Percentiles rank a stretch among this genome's conserved stretches.
These are phyloP conservation scores for Neodon shergylaensis DNA, from an alignment of 2,113 vertebrate genomes.

Conservation along the genomic window DNA sequence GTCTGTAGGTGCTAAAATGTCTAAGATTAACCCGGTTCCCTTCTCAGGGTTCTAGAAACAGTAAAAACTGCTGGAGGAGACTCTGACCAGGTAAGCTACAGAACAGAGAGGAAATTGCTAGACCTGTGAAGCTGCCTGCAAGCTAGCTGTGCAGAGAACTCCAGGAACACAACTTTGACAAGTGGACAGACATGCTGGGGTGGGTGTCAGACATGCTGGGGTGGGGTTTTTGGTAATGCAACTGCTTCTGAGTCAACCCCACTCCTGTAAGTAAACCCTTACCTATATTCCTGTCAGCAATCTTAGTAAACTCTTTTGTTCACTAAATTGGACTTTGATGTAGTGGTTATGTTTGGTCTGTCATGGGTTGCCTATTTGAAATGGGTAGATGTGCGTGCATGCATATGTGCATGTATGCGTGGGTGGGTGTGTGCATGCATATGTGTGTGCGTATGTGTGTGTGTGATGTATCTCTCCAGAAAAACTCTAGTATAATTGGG, in stretches of 20 bases:
- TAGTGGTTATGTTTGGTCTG: background rate
- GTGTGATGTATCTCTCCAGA: background rate
- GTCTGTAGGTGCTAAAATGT: background rate
- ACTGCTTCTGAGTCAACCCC: background rate
- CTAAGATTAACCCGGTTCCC: too few species aligned
- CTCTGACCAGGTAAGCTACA: background rate
- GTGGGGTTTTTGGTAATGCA: background rate
- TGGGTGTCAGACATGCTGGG: background rate
- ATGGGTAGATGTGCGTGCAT: background rate
- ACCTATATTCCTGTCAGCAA: background rate
- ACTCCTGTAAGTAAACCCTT: background rate
- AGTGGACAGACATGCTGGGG: background rate
- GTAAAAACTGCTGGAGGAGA: background rate
- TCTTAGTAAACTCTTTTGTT: background rate
- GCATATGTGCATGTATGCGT: background rate
- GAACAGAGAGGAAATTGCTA: background rate
- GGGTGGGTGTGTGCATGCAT: background rate
- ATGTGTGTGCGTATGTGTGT: background rate
- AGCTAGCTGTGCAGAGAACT: background rate
- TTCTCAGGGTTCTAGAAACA: background rate
- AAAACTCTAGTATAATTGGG: background rate
- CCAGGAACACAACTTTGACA: too few species aligned
- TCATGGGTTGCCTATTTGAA: background rate
- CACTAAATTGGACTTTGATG: background rate
- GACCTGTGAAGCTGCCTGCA: background rate